Percentiles rank a stretch among this genome's conserved stretches.
Conservation (phyloP, 2,797 vertebrate species). For the Clarias laeviceps region DNA sequence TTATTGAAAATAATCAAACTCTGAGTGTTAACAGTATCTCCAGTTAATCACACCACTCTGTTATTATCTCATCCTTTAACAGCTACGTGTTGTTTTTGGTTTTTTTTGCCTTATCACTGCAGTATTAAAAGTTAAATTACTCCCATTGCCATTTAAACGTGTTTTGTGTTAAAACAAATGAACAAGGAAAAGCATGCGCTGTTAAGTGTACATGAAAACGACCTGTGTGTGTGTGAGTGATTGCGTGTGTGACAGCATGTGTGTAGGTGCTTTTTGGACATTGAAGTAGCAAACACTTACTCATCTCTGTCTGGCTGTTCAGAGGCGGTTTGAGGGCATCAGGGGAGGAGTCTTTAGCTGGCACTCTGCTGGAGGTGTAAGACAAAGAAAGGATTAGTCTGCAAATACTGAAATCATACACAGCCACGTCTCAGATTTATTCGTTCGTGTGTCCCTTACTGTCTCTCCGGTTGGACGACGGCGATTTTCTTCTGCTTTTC, state of each 20-base stretch:
- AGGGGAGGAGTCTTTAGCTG: slow-evolving; percentile 72
- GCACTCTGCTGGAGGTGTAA: slow-evolving; percentile 63
- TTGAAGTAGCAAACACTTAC: slow-evolving; percentile 59
- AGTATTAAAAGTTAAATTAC: neutral
- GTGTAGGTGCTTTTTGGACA: slow-evolving; percentile 18
- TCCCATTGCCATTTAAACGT: neutral
- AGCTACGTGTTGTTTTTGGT: neutral
- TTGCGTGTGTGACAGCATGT: neutral
- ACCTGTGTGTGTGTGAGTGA: neutral
- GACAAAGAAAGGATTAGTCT: slow-evolving; percentile 17
- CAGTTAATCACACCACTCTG: neutral
- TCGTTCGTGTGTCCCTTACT: slow-evolving; percentile 78
- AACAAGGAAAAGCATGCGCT: neutral
- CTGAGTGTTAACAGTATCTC: neutral
- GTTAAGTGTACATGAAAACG: neutral
- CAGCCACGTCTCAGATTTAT: neutral
- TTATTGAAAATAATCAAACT: neutral
- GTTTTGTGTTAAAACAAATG: neutral
- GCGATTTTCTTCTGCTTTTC: slow-evolving; percentile 91
- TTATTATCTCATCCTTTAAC: neutral
- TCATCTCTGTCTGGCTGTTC: slow-evolving; percentile 73
- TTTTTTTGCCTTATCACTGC: neutral
- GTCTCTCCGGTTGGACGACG: slow-evolving; percentile 94
- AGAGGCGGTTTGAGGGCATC: slow-evolving; percentile 74
- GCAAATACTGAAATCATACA: slow-evolving; percentile 13